Percentiles rank a stretch among this genome's conserved stretches.
phyloP scores from a whole-genome alignment of 2,888 invertebrate species.

The Cheilosia vernalis region DNA sequence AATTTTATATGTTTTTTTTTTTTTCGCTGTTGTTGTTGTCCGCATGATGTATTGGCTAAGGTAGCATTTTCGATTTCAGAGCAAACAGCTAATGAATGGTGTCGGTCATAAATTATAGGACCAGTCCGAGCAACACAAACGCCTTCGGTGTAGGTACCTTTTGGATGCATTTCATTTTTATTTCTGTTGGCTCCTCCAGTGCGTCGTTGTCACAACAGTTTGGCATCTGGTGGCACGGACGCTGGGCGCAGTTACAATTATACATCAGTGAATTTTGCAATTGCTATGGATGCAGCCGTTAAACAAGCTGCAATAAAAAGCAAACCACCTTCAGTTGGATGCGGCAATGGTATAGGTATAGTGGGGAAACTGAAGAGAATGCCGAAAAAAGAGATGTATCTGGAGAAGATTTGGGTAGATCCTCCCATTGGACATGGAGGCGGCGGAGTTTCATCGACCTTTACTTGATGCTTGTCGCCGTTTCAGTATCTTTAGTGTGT shows the following conservation, averaged over 20 bases:
- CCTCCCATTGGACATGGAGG: slow-evolving; percentile 30
- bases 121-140: slow-evolving; percentile 62
- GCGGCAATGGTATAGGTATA: slow-evolving; percentile 8
- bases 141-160: slow-evolving; percentile 69
- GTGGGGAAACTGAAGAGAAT: background rate
- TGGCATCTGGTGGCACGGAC: slow-evolving; percentile 51
- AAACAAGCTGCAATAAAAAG: slow-evolving; percentile 52
- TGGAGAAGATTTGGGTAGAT: slow-evolving; percentile 8
- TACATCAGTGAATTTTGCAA: slow-evolving; percentile 38
- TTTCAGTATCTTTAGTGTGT: slow-evolving; percentile 12
- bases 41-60: slow-evolving; percentile 40
- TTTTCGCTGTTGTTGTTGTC: background rate
- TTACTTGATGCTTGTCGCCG: background rate
- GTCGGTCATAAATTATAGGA: slow-evolving; percentile 69
- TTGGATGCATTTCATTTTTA: slow-evolving; percentile 10
- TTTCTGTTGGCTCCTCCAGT: slow-evolving; percentile 7
- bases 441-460: slow-evolving; percentile 10
- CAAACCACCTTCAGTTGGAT: background rate
- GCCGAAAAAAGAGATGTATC: slow-evolving; percentile 5
- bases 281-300: slow-evolving; percentile 58
- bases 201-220: slow-evolving; percentile 66
- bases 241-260: slow-evolving; percentile 32
- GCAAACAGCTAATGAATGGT: slow-evolving; percentile 69
- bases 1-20: background rate
- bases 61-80: slow-evolving; percentile 57